Evolutionary conservation across 2,888 invertebrate genomes (phyloP).

Genomic region (Listrodromus nycthemerus): DNA sequence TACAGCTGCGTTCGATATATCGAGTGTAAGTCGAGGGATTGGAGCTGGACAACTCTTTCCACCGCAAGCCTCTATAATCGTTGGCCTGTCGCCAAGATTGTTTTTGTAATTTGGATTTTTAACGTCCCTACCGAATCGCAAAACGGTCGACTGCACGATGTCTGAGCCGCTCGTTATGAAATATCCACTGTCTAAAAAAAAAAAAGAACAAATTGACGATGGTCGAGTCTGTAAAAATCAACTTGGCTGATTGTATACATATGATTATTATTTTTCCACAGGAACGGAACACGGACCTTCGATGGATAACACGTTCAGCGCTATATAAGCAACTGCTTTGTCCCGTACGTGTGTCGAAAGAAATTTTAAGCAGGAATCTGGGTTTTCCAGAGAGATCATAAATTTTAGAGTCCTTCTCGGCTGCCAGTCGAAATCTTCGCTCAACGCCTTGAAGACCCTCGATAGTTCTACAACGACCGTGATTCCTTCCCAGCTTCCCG

Average conservation of each 20-base stretch:
- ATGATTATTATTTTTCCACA: constrained; percentile 19
- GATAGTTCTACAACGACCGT: constrained; percentile 75
- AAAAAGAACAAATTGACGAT: neutral
- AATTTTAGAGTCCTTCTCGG: constrained; percentile 79
- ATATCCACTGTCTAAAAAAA: constrained; percentile 73
- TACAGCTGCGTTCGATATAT: constrained; percentile 78
- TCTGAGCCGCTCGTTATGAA: constrained; percentile 78
- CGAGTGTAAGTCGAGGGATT: constrained; percentile 71
- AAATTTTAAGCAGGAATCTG: constrained; percentile 73
- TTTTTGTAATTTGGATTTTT: constrained; percentile 60
- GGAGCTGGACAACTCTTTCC: constrained; percentile 49
- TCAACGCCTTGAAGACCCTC: constrained; percentile 73
- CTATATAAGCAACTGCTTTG: constrained; percentile 77
- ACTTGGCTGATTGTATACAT: neutral
- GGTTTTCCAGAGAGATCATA: constrained; percentile 75
- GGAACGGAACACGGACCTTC: constrained; percentile 70
- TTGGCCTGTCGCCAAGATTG: constrained; percentile 61
- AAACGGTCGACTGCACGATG: constrained; percentile 76
- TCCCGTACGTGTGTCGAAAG: constrained; percentile 72
- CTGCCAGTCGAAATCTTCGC: constrained; percentile 74
- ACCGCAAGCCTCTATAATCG: constrained; percentile 45
- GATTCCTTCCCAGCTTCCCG: constrained; percentile 76
- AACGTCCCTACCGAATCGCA: constrained; percentile 72
- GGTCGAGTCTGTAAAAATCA: neutral
- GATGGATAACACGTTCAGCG: constrained; percentile 73